Evolutionary conservation across 1,140 invertebrate genomes (phyloP), one percentile per base, ranked within the genome.

Genomic region (Aphelenchoides avenae): DNA sequence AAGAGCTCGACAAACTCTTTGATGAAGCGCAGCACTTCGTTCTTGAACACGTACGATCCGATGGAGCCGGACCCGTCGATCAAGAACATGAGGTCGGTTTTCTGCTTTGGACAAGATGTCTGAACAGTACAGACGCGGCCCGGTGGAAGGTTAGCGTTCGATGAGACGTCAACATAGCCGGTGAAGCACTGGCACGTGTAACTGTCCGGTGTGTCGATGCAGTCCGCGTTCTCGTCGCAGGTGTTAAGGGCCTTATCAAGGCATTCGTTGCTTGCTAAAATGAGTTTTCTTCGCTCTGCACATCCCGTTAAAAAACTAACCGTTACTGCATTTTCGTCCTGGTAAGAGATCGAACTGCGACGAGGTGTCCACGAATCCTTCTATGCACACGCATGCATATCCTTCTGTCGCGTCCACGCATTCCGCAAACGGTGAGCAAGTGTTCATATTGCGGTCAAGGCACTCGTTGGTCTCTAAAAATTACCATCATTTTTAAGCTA

Each of bases 191-290:
- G 50, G 62, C 79, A 80, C 7, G 68, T 68, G 56, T 69, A 79
- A 6, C 66, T 47, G 15, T 78, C 78, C 15, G 66, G 53, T 5
- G 61, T 63, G 46, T 80, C 79, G n/a, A 73, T 61, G 63, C 79
- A 80, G 26, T 71, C 62, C 5, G 79, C 78, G 56, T 79, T 75
- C n/a, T 68, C 68, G 52, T 78, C 65, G 56, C 77, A 79, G 26
- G 76, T 76, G 37, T 76, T 70, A 40, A 73, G 43, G 18, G 64
- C 48, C 22, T 63, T 50, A 22, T 54, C 53, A 3, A 57, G 22
- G 52, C 74, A 76, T 53, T 76, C 74, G 48, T 76, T 78, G 52
- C 61, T 74, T 7, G 75, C 71, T 77, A 40, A 55, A 69, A 44
- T 53, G 22, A 22, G 26, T 13, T 46, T 46, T 5, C 9, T 46